Evolutionary conservation across 2,797 vertebrate genomes (phyloP).

Genomic region (Poliocrania exsul): DNA sequence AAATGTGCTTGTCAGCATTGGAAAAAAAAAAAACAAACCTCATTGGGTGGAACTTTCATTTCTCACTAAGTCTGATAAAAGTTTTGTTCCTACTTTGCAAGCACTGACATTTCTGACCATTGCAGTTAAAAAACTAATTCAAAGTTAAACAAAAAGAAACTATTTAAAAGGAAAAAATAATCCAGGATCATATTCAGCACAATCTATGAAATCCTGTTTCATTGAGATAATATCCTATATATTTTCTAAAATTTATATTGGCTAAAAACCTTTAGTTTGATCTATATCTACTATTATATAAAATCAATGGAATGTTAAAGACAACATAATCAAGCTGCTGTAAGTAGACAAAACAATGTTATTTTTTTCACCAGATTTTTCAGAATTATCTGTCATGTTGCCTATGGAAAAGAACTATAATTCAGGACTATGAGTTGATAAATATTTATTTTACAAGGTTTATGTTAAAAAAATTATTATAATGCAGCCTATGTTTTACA

Average conservation of each 20-base stretch:
- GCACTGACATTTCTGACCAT: not conserved
- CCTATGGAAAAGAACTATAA: not conserved
- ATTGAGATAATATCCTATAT: not conserved
- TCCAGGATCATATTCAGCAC: not conserved
- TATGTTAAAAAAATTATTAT: not conserved
- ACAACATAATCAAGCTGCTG: not conserved
- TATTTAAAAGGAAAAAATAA: not conserved
- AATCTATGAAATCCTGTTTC: not conserved
- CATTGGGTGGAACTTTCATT: slow-evolving; percentile 11
- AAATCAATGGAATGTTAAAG: not conserved
- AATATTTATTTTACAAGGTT: not conserved
- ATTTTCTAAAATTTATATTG: not conserved
- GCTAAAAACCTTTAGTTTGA: not conserved
- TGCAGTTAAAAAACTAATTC: not conserved
- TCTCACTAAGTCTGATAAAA: not conserved
- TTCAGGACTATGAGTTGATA: not conserved
- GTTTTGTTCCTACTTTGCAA: not conserved
- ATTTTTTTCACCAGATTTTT: not conserved
- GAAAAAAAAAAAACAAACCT: slow-evolving; percentile 36
- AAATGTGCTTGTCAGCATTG: not conserved
- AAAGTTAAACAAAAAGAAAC: not conserved
- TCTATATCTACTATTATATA: not conserved
- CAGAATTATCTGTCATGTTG: not conserved
- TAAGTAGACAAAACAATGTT: not conserved
- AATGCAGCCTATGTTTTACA: not conserved